phyloP scores from a whole-genome alignment of 2,113 vertebrate species.

The Tor tambroides region DNA sequence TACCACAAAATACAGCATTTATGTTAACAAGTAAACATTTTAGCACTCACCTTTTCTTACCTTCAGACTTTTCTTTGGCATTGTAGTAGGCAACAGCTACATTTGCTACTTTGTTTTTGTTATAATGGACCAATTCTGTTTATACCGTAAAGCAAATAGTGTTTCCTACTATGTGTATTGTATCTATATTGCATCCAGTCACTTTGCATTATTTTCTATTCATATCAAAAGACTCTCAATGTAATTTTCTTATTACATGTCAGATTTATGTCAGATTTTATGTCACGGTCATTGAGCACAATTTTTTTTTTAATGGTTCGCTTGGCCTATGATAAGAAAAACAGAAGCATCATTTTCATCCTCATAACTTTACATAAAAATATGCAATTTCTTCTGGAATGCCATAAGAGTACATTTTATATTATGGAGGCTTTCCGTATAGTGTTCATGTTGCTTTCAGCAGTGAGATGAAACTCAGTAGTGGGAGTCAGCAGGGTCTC shows the following conservation, averaged over 20 bases:
- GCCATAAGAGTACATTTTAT: neutral
- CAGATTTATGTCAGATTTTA: conserved; percentile 6
- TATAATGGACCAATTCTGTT: neutral
- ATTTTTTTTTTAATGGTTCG: neutral
- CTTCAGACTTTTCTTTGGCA: neutral
- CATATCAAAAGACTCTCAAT: neutral
- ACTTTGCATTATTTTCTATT: neutral
- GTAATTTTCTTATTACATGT: neutral
- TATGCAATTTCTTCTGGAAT: neutral
- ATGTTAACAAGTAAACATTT: neutral
- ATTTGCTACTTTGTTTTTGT: neutral
- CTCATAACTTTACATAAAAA: neutral
- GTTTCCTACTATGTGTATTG: neutral
- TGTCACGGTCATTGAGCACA: neutral
- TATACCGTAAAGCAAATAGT: neutral
- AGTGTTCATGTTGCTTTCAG: neutral
- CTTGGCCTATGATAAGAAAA: neutral
- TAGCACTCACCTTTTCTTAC: neutral
- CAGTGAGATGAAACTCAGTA: neutral
- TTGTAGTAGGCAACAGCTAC: neutral
- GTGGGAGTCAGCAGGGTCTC: neutral
- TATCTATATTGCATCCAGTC: neutral
- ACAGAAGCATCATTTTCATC: neutral
- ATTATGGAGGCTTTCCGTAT: neutral
- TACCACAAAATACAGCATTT: neutral